Base-by-base conservation (phyloP, 2,113 vertebrate species). In the Larimichthys crocea region DNA sequence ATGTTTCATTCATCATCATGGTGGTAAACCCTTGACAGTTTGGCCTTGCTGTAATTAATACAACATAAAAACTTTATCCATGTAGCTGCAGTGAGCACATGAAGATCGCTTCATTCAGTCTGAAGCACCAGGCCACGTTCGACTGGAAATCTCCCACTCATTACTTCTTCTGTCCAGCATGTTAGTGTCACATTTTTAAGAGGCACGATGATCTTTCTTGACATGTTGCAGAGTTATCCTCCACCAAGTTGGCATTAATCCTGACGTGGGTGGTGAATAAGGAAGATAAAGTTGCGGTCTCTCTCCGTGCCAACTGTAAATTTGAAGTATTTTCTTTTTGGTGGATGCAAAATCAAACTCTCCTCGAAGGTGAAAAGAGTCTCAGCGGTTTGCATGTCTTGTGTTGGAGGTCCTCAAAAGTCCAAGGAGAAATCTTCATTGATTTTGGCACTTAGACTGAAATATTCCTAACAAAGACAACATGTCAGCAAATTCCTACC, bases 1-100 rank as follows among this genome's bases (percentile, higher is more conserved):
- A 82, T 88, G 79, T 76, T 88, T 79, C 71, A 83, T 71, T 81
- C 74, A 76, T 87, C 74, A 53, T 72, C 31, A 7, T 24, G 46
- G 56, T 3, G 52, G 53, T 64, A 67, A 82, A 74, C 22, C 50
- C 80, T 16, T 20, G 64, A 81, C 76, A 80, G 49, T 22, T 78
- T 80, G 2, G 1, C 67, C 50, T 78, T 29, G 2, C 44, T 74
- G 53, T 76, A 83, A 89, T 79, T 84, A 83, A 89, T 79, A 59
- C 14, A 29, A 6, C 17, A 67, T 64, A 35, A 87, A 40, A 85
- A 24, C 17, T 60, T 10, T n/a, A 82, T 57, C 22, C 57, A 10
- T 10, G 56, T 4, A 52, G 57, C 42, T 14, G 1, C 31, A 31
- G 63, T 59, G 73, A 85, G 72, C 71, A n/a, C 49, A 48, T 16